Evolutionary conservation across 2,797 vertebrate genomes (phyloP), one percentile per base, ranked within the genome.

Genomic region (Manis crassicaudata): DNA sequence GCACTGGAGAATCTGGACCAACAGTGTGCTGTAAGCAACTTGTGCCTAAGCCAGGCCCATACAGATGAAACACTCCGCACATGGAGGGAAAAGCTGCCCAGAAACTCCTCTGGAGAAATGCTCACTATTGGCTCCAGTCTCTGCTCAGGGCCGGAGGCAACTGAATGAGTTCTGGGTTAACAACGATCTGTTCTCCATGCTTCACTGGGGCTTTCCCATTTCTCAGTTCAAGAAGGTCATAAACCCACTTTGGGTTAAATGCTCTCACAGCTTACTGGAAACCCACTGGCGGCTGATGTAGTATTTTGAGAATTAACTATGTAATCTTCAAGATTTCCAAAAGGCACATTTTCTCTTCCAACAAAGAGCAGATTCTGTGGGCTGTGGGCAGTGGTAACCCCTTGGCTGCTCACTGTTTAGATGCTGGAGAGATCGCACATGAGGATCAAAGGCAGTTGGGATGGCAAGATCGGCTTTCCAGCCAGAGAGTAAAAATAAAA

Each of bases 221-320:
- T 68, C 90, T 96, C 92, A 20, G 16, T 29, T 97, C 40, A 93
- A 92, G 81, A 84, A 96, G 50, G 97, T 98, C 96, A 96, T 84
- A 87, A 95, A 96, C 90, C 88, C 95, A 95, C 88, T 95, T 91
- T 63, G 82, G 97, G 82, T 97, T 97, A 97, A 98, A 97, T 75
- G 46, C 90, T 95, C 58, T 63, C 70, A 68, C 80, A 84, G 93
- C 94, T 98, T 98, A 98, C 98, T 98, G 98, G 98, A 98, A 98
- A 96, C 95, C 89, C 97, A 67, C 94, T 97, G 97, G 97, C 88
- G 86, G 90, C 11, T 12, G 92, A 72, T 79, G 60, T 84, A 32
- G 6, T 90, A 91, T 96, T 97, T 97, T 90, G 97, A 98, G 97
- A 98, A 95, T 82, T 98, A 97, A 96, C 96, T 79, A 87, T 60